A percentile compares a stretch with the other conserved stretches of the same genome.
These are phyloP conservation scores for Dendrolimus kikuchii DNA, from an alignment of 1,140 invertebrate genomes.

Conservation along the genomic window DNA sequence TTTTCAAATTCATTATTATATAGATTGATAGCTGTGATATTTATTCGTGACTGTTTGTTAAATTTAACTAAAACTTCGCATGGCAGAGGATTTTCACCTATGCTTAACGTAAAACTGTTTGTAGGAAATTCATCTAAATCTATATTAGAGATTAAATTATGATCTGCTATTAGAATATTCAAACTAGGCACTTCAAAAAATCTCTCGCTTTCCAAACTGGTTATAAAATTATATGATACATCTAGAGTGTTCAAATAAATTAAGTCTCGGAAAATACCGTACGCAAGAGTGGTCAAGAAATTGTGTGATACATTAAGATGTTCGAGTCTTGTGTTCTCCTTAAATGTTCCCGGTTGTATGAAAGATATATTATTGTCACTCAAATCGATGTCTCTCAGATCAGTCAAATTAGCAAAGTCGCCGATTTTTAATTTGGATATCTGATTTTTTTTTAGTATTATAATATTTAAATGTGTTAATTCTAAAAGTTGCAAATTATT, in stretches of 20 bases:
- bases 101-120: conserved; percentile 13
- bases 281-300: conserved; percentile 17
- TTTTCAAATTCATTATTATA: conserved; percentile 24
- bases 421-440: conserved; percentile 20
- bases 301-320: conserved; percentile 29
- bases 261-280: conserved; percentile 27
- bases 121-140: conserved; percentile 11
- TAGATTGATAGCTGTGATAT: conserved; percentile 22
- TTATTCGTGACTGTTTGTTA: conserved; percentile 8
- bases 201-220: conserved; percentile 15
- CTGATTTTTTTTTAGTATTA: conserved; percentile 26
- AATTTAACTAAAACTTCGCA: conserved; percentile 22
- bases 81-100: conserved; percentile 29
- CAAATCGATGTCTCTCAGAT: conserved; percentile 26
- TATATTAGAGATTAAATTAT: conserved; percentile 17
- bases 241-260: conserved; percentile 20
- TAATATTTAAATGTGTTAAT: conserved; percentile 18
- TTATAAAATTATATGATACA: conserved; percentile 24
- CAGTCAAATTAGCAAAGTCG: conserved; percentile 18
- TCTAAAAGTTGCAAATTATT: conserved; percentile 16
- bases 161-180: conserved; percentile 18
- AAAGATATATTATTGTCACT: conserved; percentile 27
- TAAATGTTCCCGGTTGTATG: conserved; percentile 29
- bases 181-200: conserved; percentile 21
- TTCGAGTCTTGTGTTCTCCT: conserved; percentile 18